A percentile compares a stretch with the other conserved stretches of the same genome.
Conservation (phyloP, 2,113 vertebrate genomes). For the Irena cyanogastra region DNA sequence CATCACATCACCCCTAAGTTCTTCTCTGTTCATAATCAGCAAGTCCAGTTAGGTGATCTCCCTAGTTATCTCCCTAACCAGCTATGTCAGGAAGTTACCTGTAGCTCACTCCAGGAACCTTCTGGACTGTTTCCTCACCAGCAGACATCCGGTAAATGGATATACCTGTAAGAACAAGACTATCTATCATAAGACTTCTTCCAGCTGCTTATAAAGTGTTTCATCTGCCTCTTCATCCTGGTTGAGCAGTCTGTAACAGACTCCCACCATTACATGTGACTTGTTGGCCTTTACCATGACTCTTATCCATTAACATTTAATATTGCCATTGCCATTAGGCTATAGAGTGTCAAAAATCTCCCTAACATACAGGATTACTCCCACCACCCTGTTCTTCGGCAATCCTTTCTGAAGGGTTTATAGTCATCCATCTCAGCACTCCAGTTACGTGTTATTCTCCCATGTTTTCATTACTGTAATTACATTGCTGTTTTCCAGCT, state of each 20-base stretch:
- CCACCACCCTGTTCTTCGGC: background rate
- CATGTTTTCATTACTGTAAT: background rate
- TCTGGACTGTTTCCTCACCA: background rate
- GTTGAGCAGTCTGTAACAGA: background rate
- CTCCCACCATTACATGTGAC: background rate
- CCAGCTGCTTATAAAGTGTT: background rate
- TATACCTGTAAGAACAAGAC: background rate
- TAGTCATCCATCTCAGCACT: background rate
- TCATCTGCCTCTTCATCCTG: background rate
- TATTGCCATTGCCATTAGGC: background rate
- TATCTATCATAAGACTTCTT: background rate
- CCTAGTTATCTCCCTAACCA: background rate
- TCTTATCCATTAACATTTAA: background rate
- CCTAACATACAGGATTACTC: background rate
- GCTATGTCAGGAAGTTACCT: background rate
- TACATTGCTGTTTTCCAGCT: background rate
- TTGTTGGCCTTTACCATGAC: background rate
- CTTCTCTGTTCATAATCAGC: background rate
- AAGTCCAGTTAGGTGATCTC: background rate
- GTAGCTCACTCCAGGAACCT: background rate
- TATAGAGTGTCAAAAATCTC: background rate
- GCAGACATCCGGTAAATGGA: background rate
- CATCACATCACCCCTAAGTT: background rate
- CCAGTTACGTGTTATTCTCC: background rate
- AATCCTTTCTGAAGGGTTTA: background rate